Base-by-base conservation (phyloP, 2,888 invertebrate genomes). In the Rosalia funebris region DNA sequence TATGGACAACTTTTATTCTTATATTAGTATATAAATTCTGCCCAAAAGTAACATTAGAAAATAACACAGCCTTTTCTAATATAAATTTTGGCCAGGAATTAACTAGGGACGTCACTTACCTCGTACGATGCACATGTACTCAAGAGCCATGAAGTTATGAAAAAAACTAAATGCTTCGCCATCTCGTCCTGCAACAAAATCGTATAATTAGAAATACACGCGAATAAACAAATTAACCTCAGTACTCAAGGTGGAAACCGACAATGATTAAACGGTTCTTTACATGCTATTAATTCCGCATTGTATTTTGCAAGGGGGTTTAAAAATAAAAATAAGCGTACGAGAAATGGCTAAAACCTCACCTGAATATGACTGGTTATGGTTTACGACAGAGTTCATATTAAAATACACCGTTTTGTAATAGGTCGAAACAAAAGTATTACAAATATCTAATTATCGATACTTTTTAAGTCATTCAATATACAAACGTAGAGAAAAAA, bases 81-180 rank as follows among this genome's bases (percentile, higher is more conserved):
- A n/a, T n/a, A n/a, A n/a, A 25, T 25, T 5, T 7, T 25, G 25
- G 25, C 4, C 25, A 25, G 25, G 3, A 25, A 25, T 5, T 25
- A 25, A 7, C 7, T 25, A 25, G 25, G 25, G 25, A 46, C 19
- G 16, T 41, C 19, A 70, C 71, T 71, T 62, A 73, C 73, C 68
- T 73, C 72, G 65, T 69, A 68, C 44, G 72, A 63, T 63, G 69
- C 59, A 57, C 73, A 69, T 54, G 69, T 60, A 62, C 67, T 68
- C 57, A 71, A 59, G 34, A 72, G 63, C 68, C 70, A 66, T 59
- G 68, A 68, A 77, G 62, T 80, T 79, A 82, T 77, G 79, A 68
- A 71, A 79, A 68, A 78, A 80, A 60, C 77, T 77, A 72, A 78
- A 81, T 70, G 83, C 80, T 71, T 82, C 81, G 65, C 80, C 83